These are phyloP conservation scores for Anguilla obscura DNA, from an alignment of 2,797 vertebrate genomes.

Conservation along the genomic window DNA sequence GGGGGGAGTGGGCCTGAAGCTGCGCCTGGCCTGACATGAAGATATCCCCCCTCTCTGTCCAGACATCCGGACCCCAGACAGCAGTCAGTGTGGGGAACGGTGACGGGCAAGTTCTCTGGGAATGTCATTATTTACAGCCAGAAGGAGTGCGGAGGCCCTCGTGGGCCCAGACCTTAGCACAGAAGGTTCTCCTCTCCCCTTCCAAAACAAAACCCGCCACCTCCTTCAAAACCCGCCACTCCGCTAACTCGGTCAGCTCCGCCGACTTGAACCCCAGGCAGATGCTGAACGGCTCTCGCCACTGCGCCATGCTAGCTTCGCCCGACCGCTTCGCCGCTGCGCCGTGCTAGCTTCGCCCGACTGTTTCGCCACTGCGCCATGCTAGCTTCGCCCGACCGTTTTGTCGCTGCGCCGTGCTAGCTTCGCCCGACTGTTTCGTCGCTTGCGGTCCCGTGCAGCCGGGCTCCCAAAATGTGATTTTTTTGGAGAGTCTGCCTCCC, in stretches of 20 bases:
- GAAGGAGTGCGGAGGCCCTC: slow-evolving; percentile 34
- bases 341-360: too few relatives aligned
- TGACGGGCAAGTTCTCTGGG: slow-evolving; percentile 48
- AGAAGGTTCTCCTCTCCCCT: slow-evolving; percentile 31
- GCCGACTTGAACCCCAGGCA: not conserved
- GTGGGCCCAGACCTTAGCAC: slow-evolving; percentile 48
- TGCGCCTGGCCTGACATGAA: slow-evolving; percentile 9
- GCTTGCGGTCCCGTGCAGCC: not conserved
- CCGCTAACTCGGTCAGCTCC: not conserved
- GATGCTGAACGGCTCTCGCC: not conserved
- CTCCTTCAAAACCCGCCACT: not conserved
- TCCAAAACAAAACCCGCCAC: slow-evolving; percentile 20
- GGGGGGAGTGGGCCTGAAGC: not conserved
- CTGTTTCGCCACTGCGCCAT: too few relatives aligned
- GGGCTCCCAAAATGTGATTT: not conserved
- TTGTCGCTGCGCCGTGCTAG: too few relatives aligned
- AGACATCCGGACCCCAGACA: slow-evolving; percentile 31
- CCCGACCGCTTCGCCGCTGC: too few relatives aligned
- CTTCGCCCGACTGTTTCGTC: not conserved
- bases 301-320: not conserved
- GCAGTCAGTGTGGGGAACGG: slow-evolving; percentile 42
- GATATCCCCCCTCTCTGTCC: slow-evolving; percentile 24
- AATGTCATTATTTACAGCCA: slow-evolving; percentile 58
- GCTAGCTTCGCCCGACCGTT: too few relatives aligned
- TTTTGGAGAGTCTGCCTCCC: not conserved